phyloP scores from a whole-genome alignment of 64 coral and sea anemone species.

The Acropora tenuis region DNA sequence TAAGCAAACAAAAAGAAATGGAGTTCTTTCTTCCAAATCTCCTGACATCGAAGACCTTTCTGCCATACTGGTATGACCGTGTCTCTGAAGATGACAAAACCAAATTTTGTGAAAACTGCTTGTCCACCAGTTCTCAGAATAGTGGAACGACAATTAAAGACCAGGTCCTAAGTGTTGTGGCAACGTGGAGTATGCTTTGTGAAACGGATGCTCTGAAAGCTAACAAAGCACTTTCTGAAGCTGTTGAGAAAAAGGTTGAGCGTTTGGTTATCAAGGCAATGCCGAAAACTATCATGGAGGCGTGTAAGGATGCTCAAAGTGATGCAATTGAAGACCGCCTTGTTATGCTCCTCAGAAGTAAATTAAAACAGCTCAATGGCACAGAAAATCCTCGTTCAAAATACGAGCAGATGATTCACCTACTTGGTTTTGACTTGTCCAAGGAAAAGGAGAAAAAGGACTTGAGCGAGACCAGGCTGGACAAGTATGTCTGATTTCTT shows the following conservation, averaged over 20 bases:
- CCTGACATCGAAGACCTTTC: background rate
- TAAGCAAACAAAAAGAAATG: background rate
- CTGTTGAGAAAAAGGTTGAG: slow-evolving; percentile 13
- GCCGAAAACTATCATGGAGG: background rate
- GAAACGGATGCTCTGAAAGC: background rate
- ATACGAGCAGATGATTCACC: background rate
- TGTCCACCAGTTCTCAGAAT: background rate
- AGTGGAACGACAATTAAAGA: background rate
- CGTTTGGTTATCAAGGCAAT: background rate
- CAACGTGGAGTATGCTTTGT: background rate
- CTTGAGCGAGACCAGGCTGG: too few species aligned
- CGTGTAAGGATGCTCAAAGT: background rate
- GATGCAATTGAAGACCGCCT: background rate
- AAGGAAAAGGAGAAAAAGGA: background rate
- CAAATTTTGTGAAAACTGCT: background rate
- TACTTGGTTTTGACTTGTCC: background rate
- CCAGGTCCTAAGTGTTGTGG: background rate
- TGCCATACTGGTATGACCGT: background rate
- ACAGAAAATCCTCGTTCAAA: background rate
- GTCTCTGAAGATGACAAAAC: background rate
- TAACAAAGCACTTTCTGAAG: background rate
- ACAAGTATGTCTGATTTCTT: too few species aligned
- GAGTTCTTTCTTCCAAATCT: background rate
- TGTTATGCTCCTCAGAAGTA: background rate
- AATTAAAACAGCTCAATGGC: background rate